Conservation (phyloP, 1,140 invertebrate species). For the Zophobas atratus region DNA sequence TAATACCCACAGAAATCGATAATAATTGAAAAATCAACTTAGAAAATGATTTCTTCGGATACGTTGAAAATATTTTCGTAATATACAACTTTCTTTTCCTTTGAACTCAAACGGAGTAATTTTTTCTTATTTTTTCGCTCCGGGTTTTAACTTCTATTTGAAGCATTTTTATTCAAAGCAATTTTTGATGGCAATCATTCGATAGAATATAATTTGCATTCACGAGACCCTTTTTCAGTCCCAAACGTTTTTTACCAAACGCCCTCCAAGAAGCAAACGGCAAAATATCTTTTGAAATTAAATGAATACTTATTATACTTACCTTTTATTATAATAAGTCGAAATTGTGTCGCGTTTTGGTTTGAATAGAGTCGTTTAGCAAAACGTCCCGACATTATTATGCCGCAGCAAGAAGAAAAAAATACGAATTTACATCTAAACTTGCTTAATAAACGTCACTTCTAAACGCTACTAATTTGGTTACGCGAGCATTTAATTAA, state of each 20-base stretch:
- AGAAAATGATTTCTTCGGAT: background rate
- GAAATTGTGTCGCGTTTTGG: constrained; percentile 1
- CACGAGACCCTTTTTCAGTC: constrained; percentile 22
- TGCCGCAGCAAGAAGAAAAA: background rate
- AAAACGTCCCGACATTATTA: background rate
- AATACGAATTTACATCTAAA: background rate
- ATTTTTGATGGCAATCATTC: constrained; percentile 37
- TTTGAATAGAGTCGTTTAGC: background rate
- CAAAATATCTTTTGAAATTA: constrained; percentile 31
- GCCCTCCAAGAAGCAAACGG: constrained; percentile 7
- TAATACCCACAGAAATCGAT: constrained; percentile 26
- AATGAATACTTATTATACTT: constrained; percentile 18
- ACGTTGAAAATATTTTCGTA: constrained; percentile 26
- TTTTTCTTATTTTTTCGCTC: constrained; percentile 33
- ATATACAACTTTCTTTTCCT: constrained; percentile 25
- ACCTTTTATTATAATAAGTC: constrained; percentile 17
- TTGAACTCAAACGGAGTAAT: constrained; percentile 32
- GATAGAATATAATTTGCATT: constrained; percentile 36
- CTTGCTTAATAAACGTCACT: constrained; percentile 13
- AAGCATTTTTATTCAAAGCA: constrained; percentile 39
- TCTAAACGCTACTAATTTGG: constrained; percentile 32
- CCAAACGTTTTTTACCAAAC: constrained; percentile 18
- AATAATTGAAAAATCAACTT: constrained; percentile 36
- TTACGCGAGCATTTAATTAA: constrained; percentile 34
- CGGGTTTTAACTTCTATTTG: constrained; percentile 40